phyloP scores from a whole-genome alignment of 64 coral and sea anemone genomes.

The Montipora sp. region DNA sequence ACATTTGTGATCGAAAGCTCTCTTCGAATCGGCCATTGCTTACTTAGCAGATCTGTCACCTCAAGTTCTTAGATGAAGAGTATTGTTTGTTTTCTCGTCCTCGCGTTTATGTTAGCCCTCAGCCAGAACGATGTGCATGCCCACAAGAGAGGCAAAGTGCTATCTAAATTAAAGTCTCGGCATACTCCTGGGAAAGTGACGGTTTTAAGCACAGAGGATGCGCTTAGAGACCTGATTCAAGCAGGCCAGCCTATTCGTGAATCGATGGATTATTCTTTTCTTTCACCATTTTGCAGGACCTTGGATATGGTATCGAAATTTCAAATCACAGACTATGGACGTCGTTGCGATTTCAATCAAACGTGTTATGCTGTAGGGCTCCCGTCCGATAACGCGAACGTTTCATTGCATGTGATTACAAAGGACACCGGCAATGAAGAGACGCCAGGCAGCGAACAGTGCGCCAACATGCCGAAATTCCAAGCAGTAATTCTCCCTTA shows the following conservation, averaged over 20 bases:
- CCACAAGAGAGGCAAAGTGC: background rate
- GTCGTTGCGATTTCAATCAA: background rate
- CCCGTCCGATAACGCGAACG: background rate
- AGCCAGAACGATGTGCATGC: background rate
- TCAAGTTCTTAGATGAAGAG: background rate
- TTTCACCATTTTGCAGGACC: background rate
- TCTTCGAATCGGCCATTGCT: too few species aligned
- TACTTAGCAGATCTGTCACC: too few species aligned
- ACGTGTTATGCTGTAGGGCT: background rate
- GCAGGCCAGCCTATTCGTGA: background rate
- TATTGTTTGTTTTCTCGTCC: background rate
- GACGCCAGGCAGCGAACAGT: background rate
- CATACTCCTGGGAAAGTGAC: background rate
- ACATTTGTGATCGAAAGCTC: too few species aligned
- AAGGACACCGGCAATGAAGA: background rate
- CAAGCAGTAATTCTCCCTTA: slow-evolving; percentile 2
- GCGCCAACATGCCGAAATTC: background rate
- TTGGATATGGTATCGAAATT: background rate
- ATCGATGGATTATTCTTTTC: background rate
- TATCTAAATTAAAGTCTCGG: background rate
- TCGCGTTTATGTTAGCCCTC: background rate
- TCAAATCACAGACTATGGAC: background rate
- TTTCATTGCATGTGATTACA: background rate
- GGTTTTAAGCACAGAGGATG: background rate
- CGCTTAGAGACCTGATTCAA: background rate